A percentile compares a stretch with the other conserved stretches of the same genome.
phyloP scores from a whole-genome alignment of 2,797 vertebrate species.

The Alca torda region DNA sequence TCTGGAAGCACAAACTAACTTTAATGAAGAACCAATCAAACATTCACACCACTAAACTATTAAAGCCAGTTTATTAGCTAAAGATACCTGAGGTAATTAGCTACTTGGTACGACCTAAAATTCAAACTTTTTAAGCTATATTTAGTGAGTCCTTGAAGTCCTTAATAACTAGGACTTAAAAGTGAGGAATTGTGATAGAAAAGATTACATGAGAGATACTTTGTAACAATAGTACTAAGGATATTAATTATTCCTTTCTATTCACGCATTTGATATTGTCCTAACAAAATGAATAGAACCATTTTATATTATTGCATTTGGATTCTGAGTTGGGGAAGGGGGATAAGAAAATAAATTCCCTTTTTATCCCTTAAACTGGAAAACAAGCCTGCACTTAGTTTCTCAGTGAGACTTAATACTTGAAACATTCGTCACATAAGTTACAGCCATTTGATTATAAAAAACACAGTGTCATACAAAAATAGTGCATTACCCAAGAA shows the following conservation, averaged over 20 bases:
- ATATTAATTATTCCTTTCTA: not conserved
- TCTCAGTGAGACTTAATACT: not conserved
- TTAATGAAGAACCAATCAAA: not conserved
- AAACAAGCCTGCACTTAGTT: not conserved
- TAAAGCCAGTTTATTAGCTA: not conserved
- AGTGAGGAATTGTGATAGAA: not conserved
- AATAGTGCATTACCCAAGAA: not conserved
- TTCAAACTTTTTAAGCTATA: not conserved
- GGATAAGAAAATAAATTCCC: not conserved
- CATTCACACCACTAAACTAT: not conserved
- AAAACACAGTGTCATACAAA: not conserved
- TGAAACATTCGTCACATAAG: not conserved
- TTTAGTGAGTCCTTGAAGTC: not conserved
- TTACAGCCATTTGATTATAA: not conserved
- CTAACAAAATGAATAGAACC: not conserved
- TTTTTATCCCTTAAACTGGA: not conserved
- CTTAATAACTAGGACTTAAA: not conserved
- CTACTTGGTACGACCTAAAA: constrained; percentile 7
- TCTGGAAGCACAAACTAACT: not conserved
- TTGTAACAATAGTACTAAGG: not conserved
- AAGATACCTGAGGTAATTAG: not conserved
- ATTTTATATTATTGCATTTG: not conserved
- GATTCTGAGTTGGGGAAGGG: not conserved
- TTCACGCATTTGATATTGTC: not conserved
- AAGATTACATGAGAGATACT: not conserved